Base-by-base conservation (phyloP, 2,113 vertebrate species). In the Ameiurus melas region DNA sequence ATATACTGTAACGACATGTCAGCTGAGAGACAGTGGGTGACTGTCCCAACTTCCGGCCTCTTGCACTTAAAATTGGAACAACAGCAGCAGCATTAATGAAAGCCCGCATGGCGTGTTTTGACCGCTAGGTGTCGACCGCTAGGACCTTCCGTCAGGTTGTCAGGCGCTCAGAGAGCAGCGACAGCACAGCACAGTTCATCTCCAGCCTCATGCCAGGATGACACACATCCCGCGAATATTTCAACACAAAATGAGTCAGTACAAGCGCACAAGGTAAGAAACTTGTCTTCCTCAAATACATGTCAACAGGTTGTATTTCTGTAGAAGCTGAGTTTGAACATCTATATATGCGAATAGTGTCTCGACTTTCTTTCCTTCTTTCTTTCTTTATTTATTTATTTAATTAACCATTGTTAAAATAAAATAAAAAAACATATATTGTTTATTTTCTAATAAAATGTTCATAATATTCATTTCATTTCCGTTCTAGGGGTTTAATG, bases 41-140 rank as follows among this genome's bases (percentile, higher is more conserved):
- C 33, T 20, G 6, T 9, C 17, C 33, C 36, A 3, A 12, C 9
- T 51, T 36, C 19, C 4, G 53, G 19, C 80, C 80, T 43, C 80
- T 62, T 43, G 58, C 62, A 57, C 12, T 83, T 62, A 62, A 12
- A 39, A 20, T 1, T 25, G 57, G 57, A 83, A 43, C 33, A 39
- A 22, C 80, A 83, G 33, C 33, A 22, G 2, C 5, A 39, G 30
- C 8, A 58, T n/a, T 12, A 58, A 81, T 57, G 33, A 57, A 14
- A 78, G 5, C 27, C 1, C 5, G 17, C 57, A 82, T 60, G 9
- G 30, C 60, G n/a, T 12, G 1, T 10, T 2, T 8, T 55, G 39
- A 16, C 73, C 87, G 25, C 58, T 58, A 88, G 87, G 43, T 64
- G 83, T 66, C 87, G 60, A n/a, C n/a, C n/a, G n/a, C n/a, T n/a